A percentile compares a stretch with the other conserved stretches of the same genome.
phyloP scores from a whole-genome alignment of 2,888 invertebrate genomes.

The Tenthredo mesomela region DNA sequence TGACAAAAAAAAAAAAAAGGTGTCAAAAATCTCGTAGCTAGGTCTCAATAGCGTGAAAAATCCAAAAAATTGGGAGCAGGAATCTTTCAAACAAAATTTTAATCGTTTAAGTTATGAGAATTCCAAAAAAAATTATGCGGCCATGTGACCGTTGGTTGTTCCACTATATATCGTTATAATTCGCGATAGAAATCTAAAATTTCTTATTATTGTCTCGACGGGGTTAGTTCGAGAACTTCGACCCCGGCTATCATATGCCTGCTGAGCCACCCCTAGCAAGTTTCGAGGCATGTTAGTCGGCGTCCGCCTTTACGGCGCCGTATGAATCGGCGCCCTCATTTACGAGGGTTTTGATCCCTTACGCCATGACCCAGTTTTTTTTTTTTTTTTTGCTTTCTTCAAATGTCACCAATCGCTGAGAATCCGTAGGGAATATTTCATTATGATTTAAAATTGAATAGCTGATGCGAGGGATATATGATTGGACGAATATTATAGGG shows the following conservation, averaged over 20 bases:
- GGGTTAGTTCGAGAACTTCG: not conserved
- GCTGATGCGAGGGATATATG: not conserved
- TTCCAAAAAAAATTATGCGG: too few species aligned
- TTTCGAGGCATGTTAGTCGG: not conserved
- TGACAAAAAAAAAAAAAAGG: too few species aligned
- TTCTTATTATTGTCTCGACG: constrained; percentile 20
- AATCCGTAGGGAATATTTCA: constrained; percentile 3
- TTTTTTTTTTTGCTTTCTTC: constrained; percentile 29
- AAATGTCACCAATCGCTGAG: constrained; percentile 10
- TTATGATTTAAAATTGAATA: not conserved
- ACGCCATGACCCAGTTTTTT: constrained; percentile 41
- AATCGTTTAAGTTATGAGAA: too few species aligned
- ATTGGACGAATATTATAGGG: not conserved
- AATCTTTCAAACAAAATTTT: too few species aligned
- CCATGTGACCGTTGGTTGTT: not conserved
- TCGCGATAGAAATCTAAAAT: not conserved
- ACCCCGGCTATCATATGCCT: not conserved
- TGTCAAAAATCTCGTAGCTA: too few species aligned
- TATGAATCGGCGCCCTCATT: not conserved
- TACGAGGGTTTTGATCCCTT: constrained; percentile 13
- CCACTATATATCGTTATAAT: not conserved
- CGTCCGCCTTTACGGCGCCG: constrained; percentile 18
- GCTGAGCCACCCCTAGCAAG: constrained; percentile 25
- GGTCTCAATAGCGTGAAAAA: not conserved
- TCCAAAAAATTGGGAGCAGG: not conserved